Conservation (phyloP, 2,113 vertebrate genomes). For the Etia nguti region DNA sequence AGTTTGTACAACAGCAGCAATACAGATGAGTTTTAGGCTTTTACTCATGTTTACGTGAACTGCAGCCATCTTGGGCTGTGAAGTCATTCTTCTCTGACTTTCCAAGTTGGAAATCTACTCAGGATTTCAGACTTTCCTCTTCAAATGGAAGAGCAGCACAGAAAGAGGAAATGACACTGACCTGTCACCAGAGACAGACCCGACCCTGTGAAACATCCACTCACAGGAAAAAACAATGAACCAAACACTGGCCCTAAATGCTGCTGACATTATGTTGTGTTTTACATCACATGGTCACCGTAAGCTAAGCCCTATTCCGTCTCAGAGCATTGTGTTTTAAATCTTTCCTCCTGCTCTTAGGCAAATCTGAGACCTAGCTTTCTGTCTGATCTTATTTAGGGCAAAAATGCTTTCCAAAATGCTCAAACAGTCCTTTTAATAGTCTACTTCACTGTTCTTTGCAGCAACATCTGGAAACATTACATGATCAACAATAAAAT, state of each 20-base stretch:
- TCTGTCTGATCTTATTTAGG: not conserved
- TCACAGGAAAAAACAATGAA: not conserved
- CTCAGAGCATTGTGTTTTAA: not conserved
- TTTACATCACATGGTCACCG: not conserved
- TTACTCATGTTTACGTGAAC: not conserved
- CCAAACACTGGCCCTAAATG: not conserved
- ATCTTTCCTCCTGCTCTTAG: not conserved
- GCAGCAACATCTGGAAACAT: not conserved
- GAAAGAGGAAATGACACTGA: not conserved
- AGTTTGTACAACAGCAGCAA: not conserved
- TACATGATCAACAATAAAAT: not conserved
- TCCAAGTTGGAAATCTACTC: not conserved
- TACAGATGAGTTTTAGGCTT: not conserved
- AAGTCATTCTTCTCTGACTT: not conserved
- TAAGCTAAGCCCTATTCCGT: not conserved
- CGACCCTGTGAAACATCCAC: not conserved
- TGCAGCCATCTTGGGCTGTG: not conserved
- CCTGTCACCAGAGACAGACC: not conserved
- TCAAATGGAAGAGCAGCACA: not conserved
- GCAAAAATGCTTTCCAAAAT: not conserved
- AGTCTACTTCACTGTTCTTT: not conserved
- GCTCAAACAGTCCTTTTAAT: not conserved
- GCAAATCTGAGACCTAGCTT: not conserved
- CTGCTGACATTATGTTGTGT: not conserved
- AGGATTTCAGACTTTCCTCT: not conserved